Conservation (phyloP, 2,888 invertebrate genomes). For the Auanema sp. region DNA sequence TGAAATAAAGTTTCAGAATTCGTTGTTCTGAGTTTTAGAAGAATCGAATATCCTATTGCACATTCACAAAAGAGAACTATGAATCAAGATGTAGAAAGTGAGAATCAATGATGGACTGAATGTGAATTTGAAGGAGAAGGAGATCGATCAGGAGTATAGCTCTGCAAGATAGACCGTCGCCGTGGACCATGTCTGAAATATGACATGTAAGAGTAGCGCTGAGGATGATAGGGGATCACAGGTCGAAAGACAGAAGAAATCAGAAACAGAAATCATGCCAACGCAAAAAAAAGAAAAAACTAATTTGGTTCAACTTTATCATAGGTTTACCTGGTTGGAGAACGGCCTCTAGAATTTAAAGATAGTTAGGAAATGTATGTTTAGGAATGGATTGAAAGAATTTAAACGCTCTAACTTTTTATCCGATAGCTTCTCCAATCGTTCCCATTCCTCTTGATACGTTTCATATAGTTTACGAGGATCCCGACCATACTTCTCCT, state of each 20-base stretch:
- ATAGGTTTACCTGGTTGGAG: background rate
- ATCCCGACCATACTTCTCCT: constrained; percentile 60
- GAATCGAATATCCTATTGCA: too few species aligned
- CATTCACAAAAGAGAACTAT: too few species aligned
- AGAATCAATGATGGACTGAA: constrained; percentile 7
- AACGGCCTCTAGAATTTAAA: background rate
- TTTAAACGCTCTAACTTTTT: constrained; percentile 21
- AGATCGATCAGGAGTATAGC: constrained; percentile 31
- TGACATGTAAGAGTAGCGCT: background rate
- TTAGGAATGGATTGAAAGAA: too few species aligned
- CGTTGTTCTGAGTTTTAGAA: too few species aligned
- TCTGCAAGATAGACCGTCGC: constrained; percentile 39
- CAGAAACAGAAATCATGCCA: background rate
- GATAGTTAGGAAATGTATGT: background rate
- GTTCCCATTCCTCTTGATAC: constrained; percentile 61
- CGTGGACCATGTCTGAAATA: constrained; percentile 32
- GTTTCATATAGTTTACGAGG: constrained; percentile 58
- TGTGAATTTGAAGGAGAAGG: constrained; percentile 31
- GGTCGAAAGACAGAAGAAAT: too few species aligned
- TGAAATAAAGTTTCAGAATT: too few species aligned
- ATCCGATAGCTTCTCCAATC: constrained; percentile 52
- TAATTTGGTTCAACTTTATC: constrained; percentile 3
- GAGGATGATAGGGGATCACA: too few species aligned
- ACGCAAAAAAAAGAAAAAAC: background rate
- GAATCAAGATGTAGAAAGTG: background rate